Evolutionary conservation across 2,113 vertebrate genomes (phyloP), one percentile per base, ranked within the genome.

Genomic region (Rhabdornis inornatus): DNA sequence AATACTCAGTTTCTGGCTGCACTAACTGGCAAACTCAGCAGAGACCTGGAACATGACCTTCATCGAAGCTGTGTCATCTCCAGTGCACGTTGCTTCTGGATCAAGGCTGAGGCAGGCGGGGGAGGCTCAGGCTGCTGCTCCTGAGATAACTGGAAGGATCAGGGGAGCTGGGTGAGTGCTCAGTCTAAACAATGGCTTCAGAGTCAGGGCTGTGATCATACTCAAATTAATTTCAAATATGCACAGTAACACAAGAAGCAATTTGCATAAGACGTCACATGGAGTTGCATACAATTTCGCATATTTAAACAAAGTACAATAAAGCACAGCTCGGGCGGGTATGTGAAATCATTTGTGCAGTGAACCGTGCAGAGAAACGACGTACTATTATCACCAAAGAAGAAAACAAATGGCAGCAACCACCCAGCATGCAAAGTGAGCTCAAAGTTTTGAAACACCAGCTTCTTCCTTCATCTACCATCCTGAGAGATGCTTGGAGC

Each of bases 211-310:
- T 90, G 84, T 86, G 87, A 88, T 96, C 90, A 5, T 70, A 74
- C 90, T 69, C 79, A 86, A 92, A 96, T 95, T 95, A 83, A 93
- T 93, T 97, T 91, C 83, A 77, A 95, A 95, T 90, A 81, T 59
- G 92, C 95, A 65, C 76, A 68, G 94, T 88, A 94, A 90, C 86
- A 93, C 92, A 71, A 88, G 88, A 81, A 93, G 68, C 31, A 70
- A 95, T 97, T 96, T 96, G 94, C 94, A 95, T 94, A 94, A 95
- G 85, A 92, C 11, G 52, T 96, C 94, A 95, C 87, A 59, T 87
- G 91, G 96, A 95, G 86, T 88, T 65, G 83, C 92, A 77, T 93
- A 65, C 55, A 49, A 78, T 90, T 94, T 74, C 0, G 76, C 95
- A 95, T 94, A 94, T 93, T 97, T 93, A 93, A 94, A 90, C 92